Evolutionary conservation across 2,113 vertebrate genomes (phyloP).

Genomic region (Helogale parvula): DNA sequence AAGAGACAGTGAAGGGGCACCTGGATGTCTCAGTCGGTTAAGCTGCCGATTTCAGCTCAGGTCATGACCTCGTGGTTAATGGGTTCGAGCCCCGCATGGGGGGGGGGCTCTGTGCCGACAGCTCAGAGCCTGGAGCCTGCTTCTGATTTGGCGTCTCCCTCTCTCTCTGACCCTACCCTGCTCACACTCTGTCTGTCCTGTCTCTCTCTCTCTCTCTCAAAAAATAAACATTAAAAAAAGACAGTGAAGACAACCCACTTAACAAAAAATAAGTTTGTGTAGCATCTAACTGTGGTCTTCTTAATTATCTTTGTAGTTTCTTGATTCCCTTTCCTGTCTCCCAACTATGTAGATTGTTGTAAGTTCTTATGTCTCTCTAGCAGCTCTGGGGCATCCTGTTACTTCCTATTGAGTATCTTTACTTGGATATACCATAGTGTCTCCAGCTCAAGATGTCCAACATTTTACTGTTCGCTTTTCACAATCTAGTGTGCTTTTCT

Average conservation of each 20-base stretch:
- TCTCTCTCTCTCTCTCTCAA: too few relatives aligned
- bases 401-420: not conserved
- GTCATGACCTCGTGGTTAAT: too few relatives aligned
- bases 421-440: not conserved
- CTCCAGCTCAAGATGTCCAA: not conserved
- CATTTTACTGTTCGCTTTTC: not conserved
- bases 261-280: not conserved
- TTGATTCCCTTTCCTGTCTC: not conserved
- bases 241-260: not conserved
- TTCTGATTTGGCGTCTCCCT: too few relatives aligned
- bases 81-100: too few relatives aligned
- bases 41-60: too few relatives aligned
- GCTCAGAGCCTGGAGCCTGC: too few relatives aligned
- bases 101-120: too few relatives aligned
- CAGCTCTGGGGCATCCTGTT: not conserved
- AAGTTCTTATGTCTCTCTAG: not conserved
- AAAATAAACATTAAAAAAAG: not conserved
- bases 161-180: too few relatives aligned
- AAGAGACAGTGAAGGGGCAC: not conserved
- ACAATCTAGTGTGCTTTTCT: not conserved
- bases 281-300: not conserved
- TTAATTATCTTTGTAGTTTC: not conserved
- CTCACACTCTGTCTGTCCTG: too few relatives aligned
- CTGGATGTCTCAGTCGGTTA: too few relatives aligned
- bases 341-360: not conserved